A percentile compares a stretch with the other conserved stretches of the same genome.
Evolutionary conservation across 2,888 invertebrate species (phyloP).

Genomic region (Erebia aethiops): DNA sequence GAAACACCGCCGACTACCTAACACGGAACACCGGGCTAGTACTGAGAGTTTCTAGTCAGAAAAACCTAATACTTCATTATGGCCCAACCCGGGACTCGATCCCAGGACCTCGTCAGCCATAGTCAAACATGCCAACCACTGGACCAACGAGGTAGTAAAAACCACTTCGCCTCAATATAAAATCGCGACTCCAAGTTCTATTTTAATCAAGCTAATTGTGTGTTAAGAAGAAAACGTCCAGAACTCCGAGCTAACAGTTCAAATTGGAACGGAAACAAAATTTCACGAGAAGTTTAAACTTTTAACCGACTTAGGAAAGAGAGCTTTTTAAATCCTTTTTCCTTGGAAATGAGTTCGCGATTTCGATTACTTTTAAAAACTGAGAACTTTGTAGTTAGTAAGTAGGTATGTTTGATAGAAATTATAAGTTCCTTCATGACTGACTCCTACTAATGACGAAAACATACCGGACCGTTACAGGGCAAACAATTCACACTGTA

Average conservation of each 20-base stretch:
- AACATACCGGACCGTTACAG: no score
- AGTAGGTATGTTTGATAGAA: background rate
- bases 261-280: constrained; percentile 22
- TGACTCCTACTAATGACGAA: no score
- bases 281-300: constrained; percentile 9
- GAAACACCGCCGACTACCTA: no score
- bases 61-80: no score
- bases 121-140: no score
- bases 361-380: constrained; percentile 6
- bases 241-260: constrained; percentile 23
- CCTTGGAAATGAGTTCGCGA: constrained; percentile 1
- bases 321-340: constrained; percentile 12
- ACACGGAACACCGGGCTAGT: no score
- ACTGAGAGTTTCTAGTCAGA: no score
- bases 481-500: no score
- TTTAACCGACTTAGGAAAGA: constrained; percentile 10
- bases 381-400: background rate
- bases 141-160: no score
- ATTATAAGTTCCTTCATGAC: background rate
- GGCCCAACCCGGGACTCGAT: no score
- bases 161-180: no score
- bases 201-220: constrained; percentile 39
- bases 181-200: constrained; percentile 14
- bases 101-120: no score
- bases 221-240: constrained; percentile 32